Conservation (phyloP, 2,888 invertebrate genomes). For the Helobdella robusta region DNA sequence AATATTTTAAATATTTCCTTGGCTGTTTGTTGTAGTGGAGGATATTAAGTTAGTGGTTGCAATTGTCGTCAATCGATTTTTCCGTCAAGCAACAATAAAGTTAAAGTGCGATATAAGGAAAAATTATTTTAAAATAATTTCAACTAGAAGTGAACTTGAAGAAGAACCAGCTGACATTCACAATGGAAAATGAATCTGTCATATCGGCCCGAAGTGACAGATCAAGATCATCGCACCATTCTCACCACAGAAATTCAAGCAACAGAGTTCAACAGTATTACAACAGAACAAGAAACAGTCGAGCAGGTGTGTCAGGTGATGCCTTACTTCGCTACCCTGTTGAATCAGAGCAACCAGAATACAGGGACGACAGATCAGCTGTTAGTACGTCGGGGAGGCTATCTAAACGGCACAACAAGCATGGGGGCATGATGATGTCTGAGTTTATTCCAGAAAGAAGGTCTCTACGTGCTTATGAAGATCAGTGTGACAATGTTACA, state of each 20-base stretch:
- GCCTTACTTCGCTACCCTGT: conserved; percentile 26
- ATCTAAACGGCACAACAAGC: conserved; percentile 13
- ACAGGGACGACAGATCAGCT: conserved; percentile 40
- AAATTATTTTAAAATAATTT: too few relatives aligned
- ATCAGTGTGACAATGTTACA: conserved; percentile 95
- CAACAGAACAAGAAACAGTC: conserved; percentile 28
- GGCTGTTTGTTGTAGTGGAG: too few relatives aligned
- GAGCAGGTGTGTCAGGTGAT: conserved; percentile 28
- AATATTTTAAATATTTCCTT: neutral
- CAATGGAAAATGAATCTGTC: conserved; percentile 85
- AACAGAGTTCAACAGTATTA: conserved; percentile 37
- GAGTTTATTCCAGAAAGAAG: conserved; percentile 28
- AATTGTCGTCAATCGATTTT: neutral
- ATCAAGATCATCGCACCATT: conserved; percentile 61
- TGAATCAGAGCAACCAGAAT: conserved; percentile 34
- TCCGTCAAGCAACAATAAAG: too few relatives aligned
- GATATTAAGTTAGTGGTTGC: neutral
- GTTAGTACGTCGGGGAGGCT: too few relatives aligned
- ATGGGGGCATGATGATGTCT: neutral
- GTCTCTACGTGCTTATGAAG: conserved; percentile 61
- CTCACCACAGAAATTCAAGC: conserved; percentile 38
- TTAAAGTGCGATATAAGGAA: too few relatives aligned
- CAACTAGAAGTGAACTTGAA: too few relatives aligned
- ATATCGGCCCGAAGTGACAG: conserved; percentile 70
- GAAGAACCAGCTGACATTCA: too few relatives aligned